These are phyloP conservation scores for Adelognathus sp. DNA, from an alignment of 2,888 invertebrate species.

Conservation along the genomic window DNA sequence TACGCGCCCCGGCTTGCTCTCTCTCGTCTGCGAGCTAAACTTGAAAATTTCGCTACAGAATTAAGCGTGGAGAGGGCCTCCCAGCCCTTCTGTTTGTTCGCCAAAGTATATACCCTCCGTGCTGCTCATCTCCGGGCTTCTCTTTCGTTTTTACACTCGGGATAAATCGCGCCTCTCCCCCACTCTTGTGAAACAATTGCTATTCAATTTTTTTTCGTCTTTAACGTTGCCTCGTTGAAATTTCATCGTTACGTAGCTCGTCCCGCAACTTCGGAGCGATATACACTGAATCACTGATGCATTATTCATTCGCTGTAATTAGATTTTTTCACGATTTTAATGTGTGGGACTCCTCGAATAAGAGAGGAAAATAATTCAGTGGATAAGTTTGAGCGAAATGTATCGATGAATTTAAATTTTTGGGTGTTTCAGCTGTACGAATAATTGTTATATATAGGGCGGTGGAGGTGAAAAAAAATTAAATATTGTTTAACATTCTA, in stretches of 20 bases:
- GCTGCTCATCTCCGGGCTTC: background rate
- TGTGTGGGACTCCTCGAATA: too few species aligned
- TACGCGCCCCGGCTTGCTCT: conserved; percentile 29
- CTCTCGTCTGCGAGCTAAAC: conserved; percentile 4
- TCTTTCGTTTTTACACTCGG: conserved; percentile 1
- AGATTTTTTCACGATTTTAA: too few species aligned
- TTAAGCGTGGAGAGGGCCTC: conserved; percentile 30
- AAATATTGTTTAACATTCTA: too few species aligned
- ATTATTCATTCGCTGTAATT: too few species aligned
- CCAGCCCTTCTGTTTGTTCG: conserved; percentile 27
- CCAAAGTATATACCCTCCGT: conserved; percentile 1
- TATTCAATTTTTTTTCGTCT: conserved; percentile 8
- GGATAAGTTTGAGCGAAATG: too few species aligned
- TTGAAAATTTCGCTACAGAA: conserved; percentile 44
- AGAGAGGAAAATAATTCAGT: too few species aligned
- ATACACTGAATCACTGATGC: too few species aligned
- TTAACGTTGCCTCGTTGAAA: background rate
- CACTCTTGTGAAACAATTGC: conserved; percentile 9
- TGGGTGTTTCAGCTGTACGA: too few species aligned
- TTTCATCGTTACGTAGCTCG: background rate
- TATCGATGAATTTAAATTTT: too few species aligned
- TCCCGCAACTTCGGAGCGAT: too few species aligned
- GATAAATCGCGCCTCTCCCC: conserved; percentile 12
- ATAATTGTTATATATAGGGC: too few species aligned
- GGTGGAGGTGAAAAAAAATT: too few species aligned